These are phyloP conservation scores for Paradisaea rubra DNA, from an alignment of 2,113 vertebrate genomes.

Conservation along the genomic window DNA sequence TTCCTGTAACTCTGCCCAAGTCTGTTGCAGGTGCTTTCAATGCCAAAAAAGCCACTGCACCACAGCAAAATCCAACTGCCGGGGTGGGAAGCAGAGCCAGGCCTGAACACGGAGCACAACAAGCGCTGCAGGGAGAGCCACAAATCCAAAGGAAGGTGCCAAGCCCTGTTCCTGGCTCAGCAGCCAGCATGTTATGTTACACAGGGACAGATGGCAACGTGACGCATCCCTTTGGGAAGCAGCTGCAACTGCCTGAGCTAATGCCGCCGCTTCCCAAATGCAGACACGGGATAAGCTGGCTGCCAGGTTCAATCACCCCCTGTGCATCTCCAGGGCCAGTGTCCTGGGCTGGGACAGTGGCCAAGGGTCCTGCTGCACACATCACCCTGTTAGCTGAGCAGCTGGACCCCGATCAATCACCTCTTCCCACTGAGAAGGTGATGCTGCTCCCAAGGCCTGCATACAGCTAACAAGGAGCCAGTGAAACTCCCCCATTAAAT, in stretches of 20 bases:
- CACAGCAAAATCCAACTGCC: not conserved
- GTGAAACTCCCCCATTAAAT: not conserved
- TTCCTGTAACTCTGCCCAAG: not conserved
- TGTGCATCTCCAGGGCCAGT: not conserved
- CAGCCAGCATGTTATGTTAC: not conserved
- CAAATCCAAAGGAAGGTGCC: not conserved
- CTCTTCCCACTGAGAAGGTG: not conserved
- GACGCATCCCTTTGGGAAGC: not conserved
- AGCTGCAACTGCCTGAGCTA: not conserved
- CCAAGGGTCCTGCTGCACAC: not conserved
- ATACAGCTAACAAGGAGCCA: not conserved
- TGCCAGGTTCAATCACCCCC: not conserved
- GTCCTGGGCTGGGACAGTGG: not conserved
- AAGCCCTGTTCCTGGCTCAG: not conserved
- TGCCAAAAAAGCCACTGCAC: not conserved
- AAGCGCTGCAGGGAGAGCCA: not conserved
- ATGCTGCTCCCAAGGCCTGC: not conserved
- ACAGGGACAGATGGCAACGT: not conserved
- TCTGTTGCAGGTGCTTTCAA: not conserved
- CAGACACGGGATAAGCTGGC: rapidly evolving
- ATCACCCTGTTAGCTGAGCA: not conserved
- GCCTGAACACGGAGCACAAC: not conserved
- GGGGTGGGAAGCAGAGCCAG: not conserved
- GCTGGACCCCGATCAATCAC: rapidly evolving
- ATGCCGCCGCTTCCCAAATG: not conserved